A percentile compares a stretch with the other conserved stretches of the same genome.
Conservation (phyloP, 2,113 vertebrate genomes). For the Festucalex cinctus region DNA sequence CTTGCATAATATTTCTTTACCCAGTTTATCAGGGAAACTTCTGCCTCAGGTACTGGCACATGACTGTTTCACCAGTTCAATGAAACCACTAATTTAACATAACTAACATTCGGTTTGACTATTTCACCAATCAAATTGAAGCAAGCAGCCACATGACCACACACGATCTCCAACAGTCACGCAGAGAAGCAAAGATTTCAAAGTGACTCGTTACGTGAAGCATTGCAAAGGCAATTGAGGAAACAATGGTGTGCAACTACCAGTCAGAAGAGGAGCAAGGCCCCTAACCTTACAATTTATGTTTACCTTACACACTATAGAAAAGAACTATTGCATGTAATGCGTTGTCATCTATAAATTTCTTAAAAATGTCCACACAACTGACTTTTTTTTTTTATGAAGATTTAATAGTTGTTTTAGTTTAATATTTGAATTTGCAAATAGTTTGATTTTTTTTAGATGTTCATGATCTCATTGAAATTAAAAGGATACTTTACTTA, state of each 20-base stretch:
- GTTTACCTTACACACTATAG: not conserved
- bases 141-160: not conserved
- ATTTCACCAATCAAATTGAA: not conserved
- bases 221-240: not conserved
- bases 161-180: not conserved
- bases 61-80: not conserved
- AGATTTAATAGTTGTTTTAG: too few relatives aligned
- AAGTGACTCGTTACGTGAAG: not conserved
- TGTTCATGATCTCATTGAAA: too few relatives aligned
- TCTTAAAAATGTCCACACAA: not conserved
- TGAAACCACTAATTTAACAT: not conserved
- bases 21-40: not conserved
- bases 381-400: too few relatives aligned
- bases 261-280: not conserved
- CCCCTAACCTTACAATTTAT: not conserved
- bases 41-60: not conserved
- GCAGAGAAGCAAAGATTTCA: not conserved
- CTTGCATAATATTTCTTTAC: not conserved
- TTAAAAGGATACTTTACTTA: too few relatives aligned
- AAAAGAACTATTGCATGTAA: too few relatives aligned
- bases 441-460: too few relatives aligned
- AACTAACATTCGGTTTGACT: too few relatives aligned
- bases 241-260: not conserved
- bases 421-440: too few relatives aligned
- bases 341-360: not conserved